Evolutionary conservation across 2,888 invertebrate species (phyloP), one percentile per base, ranked within the genome.

Genomic region (Ditula angustiorana): DNA sequence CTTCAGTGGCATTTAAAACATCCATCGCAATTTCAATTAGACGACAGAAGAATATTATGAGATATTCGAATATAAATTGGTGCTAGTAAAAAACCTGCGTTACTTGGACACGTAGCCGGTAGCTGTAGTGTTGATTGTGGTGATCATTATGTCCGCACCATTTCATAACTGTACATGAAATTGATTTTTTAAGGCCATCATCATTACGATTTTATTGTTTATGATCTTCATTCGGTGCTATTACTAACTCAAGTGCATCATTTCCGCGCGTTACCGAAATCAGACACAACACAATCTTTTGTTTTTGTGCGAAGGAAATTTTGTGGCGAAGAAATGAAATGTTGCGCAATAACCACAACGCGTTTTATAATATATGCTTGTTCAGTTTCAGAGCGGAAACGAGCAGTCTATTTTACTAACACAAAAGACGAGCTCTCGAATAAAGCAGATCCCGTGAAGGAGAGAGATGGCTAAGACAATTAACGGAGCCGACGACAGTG

Each of bases 401-500:
- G 73, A 78, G 74, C 75, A 77, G 79, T 81, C 78, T 81, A 82
- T 87, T 86, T 86, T 79, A 82, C 75, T 79, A 81, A 76, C 71
- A 75, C 71, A 77, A 81, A 81, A 81, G 78, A 80, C 76, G 78
- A 71, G 77, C 71, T 82, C 78, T 83, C 74, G 74, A 80, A 80
- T 80, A 80, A 81, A 80, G 80, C 74, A 76, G 76, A 80, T 75
- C 75, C 72, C 70, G 74, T 68, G 78, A 80, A 82, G 82, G 71
- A 81, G 79, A 80, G 78, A 74, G 77, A 75, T 76, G 74, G 73
- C 77, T 77, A 82, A 87, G 85, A 87, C 87, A 90, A 89, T 91
- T 88, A 91, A 88, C 86, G 86, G 80, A 80, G 80, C 79, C 79
- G 89, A 85, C 85, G 90, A 90, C 88, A 88, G 87, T 79, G 82